Conservation (phyloP, 1,140 invertebrate species). For the Acromyrmex echinatior region DNA sequence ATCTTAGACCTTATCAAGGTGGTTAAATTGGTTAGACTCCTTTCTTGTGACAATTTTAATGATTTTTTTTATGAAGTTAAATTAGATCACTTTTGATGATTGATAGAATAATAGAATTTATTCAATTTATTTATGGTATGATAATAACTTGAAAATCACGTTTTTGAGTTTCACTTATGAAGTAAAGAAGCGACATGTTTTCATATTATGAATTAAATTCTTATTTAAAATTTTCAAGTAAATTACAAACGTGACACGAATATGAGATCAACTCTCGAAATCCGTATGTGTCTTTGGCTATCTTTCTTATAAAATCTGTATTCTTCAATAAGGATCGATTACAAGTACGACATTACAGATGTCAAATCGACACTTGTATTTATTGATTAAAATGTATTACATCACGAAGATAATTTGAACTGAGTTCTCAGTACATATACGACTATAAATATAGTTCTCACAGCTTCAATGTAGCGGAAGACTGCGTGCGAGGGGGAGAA, state of each 20-base stretch:
- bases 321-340: not conserved
- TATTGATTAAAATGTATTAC: constrained; percentile 8
- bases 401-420: not conserved
- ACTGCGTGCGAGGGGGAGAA: not conserved
- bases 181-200: too few species aligned
- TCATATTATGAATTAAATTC: too few species aligned
- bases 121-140: too few species aligned
- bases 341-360: not conserved
- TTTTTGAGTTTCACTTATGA: too few species aligned
- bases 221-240: not conserved
- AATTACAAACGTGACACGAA: not conserved
- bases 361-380: constrained; percentile 1
- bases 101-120: too few species aligned
- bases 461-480: not conserved
- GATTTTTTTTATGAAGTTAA: too few species aligned
- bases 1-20: too few species aligned
- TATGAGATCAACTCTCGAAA: not conserved
- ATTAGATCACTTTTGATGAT: too few species aligned
- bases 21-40: too few species aligned
- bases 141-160: too few species aligned
- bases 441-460: constrained; percentile 32
- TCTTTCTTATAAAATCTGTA: not conserved
- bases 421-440: not conserved
- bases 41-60: too few species aligned
- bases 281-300: not conserved